phyloP scores from a whole-genome alignment of 2,113 vertebrate species.

The mouse (Mus musculus) region GRCm39 chr11:52675501-52676000 shows the following conservation, averaged over 20 bases:
- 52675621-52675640: not conserved
- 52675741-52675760: not conserved
- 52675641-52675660: not conserved
- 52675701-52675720: not conserved
- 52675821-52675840: not conserved
- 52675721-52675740: too few relatives aligned
- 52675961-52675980: not conserved
- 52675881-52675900: not conserved
- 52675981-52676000: too few relatives aligned
- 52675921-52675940: not conserved
- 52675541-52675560: too few relatives aligned
- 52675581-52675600: not conserved
- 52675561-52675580: not conserved
- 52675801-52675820: not conserved
- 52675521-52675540: not conserved
- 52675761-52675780: not conserved
- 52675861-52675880: not conserved
- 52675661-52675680: not conserved
- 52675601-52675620: too few relatives aligned
- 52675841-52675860: not conserved
- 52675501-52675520: not conserved
- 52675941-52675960: not conserved
- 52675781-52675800: fast-evolving
- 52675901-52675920: not conserved
- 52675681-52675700: not conserved